Base-by-base conservation (phyloP, 1,140 invertebrate genomes). In the Rhyzopertha dominica region DNA sequence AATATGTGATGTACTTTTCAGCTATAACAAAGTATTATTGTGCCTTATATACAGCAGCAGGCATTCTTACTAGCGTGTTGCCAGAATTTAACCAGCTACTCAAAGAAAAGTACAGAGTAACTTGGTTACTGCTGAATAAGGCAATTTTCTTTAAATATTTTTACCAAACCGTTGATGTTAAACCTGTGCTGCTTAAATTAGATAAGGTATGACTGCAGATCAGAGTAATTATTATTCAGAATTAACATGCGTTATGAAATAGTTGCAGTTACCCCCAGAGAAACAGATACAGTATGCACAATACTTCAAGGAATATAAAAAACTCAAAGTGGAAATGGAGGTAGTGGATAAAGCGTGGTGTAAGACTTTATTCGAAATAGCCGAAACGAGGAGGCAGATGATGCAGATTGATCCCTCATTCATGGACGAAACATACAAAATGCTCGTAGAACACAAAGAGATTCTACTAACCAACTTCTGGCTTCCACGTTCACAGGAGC, bases 31-130 rank as follows among this genome's bases (percentile, higher is more conserved):
- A 37, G 24, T 46, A 45, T 39, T 51, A 51, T 17, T 40, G 38
- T 42, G 43, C 49, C 30, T 51, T 51, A 28, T 51, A 43, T 47
- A 32, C 38, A n/a, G 49, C 49, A 23, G 49, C 49, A 18, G 38
- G 24, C 36, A 51, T 37, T 18, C 17, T 51, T 28, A 25, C 43
- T 2, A 19, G 38, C 1, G 32, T 41, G n/a, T 12, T 51, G 29
- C 38, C 43, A 13, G 36, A 51, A 34, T 42, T 51, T 12, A 39
- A 51, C 29, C 18, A 36, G 16, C 38, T 51, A 18, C 28, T 51
- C n/a, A 46, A 36, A 31, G 28, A 51, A 24, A 32, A 34, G 34
- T 51, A 46, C 17, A 35, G 35, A 8, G 37, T 51, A 19, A 51
- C 37, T 42, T 51, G 43, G 31, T 26, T 35, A 32, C 38, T 42